phyloP scores from a whole-genome alignment of 2,113 vertebrate species.

The Lamprotornis superbus region DNA sequence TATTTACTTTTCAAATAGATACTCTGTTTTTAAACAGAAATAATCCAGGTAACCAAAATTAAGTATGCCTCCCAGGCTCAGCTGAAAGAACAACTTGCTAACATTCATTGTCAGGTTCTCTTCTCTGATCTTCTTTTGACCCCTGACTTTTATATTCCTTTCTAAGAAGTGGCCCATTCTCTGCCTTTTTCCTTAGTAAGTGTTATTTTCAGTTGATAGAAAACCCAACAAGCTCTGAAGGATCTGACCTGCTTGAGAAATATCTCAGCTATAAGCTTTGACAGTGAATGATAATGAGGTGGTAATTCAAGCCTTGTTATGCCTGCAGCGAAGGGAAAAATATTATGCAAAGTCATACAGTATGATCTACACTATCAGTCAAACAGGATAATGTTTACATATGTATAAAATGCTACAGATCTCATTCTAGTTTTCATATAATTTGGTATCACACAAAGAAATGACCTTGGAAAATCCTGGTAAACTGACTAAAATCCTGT shows the following conservation, averaged over 20 bases:
- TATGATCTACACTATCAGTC: background rate
- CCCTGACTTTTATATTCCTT: background rate
- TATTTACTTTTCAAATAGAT: background rate
- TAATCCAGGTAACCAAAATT: background rate
- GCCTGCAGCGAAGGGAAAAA: background rate
- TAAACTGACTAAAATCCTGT: background rate
- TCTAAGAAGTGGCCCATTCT: background rate
- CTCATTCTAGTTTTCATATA: background rate
- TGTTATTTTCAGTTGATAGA: constrained; percentile 12
- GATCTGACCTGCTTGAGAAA: constrained; percentile 17
- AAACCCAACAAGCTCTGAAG: constrained; percentile 13
- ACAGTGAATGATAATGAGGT: constrained; percentile 4
- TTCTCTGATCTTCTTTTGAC: constrained; percentile 1
- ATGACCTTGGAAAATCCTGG: background rate
- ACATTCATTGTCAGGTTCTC: background rate
- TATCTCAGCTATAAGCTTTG: background rate
- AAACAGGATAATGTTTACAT: background rate
- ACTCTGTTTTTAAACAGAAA: background rate
- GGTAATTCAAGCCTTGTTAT: constrained; percentile 4
- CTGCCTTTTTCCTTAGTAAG: background rate
- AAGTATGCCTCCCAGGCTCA: background rate
- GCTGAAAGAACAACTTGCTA: background rate
- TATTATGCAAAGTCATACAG: background rate
- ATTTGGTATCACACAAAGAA: background rate
- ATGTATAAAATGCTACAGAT: background rate